Evolutionary conservation across 37 sponge, comb jelly and placozoan genomes (phyloP), one percentile per base, ranked within the genome.

Genomic region (Eunapius fragilis): DNA sequence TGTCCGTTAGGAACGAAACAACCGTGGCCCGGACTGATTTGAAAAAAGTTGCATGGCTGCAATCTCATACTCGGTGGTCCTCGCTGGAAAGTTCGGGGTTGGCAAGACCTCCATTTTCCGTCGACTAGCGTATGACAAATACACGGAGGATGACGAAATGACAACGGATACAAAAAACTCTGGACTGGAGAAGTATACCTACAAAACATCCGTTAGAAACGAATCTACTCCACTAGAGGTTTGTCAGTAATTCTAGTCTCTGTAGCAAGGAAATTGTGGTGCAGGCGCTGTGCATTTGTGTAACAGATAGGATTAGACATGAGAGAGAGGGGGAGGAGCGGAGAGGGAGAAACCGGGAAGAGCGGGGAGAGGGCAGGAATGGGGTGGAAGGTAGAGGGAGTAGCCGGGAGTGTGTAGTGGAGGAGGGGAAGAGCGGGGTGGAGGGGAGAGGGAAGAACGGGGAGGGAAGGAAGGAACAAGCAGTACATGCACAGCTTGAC

Each of bases 61-160:
- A 37, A 33, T 27, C 2, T 49, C 85, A 41, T 86, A 85, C 79
- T 77, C 79, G 31, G 67, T 86, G 0, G 82, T 91, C 28, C 82
- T 91, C 24, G 87, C 82, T 25, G 91, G 91, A 17, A 17, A 22
- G 27, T 25, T 58, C 35, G 83, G 83, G 23, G 91, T 86, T 19
- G 91, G 91, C n/a, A 91, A 91, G 87, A 86, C 83, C 25, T 36
- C 82, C 23, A 33, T 91, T 30, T 91, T 86, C 72, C 58, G 58
- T 58, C 58, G 58, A 19, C 58, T 58, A 28, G 19, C 30, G 31
- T 30, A 67, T 7, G 80, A 48, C 30, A 68, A 48, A 30, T 80
- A 37, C 67, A 58, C 24, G 11, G 67, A 58, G 30, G 31, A 80
- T 67, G 32, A 67, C 0, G 37, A 67, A 30, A 58, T 28, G 33